Conservation (phyloP, 2,797 vertebrate species). For the Galaxias olidus region DNA sequence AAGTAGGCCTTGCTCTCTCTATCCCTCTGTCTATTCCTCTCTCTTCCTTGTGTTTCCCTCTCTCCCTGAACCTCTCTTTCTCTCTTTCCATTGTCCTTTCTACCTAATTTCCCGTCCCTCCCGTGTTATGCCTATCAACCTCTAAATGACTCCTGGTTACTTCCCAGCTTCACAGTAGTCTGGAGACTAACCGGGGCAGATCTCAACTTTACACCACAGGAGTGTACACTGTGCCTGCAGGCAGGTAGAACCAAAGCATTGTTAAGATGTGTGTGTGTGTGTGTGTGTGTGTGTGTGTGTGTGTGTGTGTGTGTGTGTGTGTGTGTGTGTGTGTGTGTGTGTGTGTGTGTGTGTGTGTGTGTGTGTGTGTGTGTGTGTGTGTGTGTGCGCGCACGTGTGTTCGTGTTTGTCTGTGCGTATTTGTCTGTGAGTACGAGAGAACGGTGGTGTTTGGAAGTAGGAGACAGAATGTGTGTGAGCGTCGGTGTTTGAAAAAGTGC, state of each 20-base stretch:
- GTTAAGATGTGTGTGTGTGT: not conserved
- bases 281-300: conserved; percentile 13
- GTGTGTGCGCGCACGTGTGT: not conserved
- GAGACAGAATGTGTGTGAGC: no score
- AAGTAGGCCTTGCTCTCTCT: conserved; percentile 74
- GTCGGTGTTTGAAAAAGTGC: no score
- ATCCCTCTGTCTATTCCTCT: conserved; percentile 15
- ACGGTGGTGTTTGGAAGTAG: no score
- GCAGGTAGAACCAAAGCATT: no score
- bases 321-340: conserved; percentile 28
- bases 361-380: not conserved
- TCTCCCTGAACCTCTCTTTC: no score
- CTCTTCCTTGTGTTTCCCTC: not conserved
- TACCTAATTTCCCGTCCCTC: not conserved
- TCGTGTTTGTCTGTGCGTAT: not conserved
- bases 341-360: conserved; percentile 18
- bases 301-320: not conserved
- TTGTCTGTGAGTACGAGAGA: no score
- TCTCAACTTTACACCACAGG: no score
- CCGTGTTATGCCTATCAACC: no score
- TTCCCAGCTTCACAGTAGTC: no score
- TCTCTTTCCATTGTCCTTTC: not conserved
- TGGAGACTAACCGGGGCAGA: no score
- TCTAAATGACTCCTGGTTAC: no score
- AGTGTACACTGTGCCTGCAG: no score